Evolutionary conservation across 92 coral and sea anemone species (phyloP).

Genomic region (Pocillopora meandrina): DNA sequence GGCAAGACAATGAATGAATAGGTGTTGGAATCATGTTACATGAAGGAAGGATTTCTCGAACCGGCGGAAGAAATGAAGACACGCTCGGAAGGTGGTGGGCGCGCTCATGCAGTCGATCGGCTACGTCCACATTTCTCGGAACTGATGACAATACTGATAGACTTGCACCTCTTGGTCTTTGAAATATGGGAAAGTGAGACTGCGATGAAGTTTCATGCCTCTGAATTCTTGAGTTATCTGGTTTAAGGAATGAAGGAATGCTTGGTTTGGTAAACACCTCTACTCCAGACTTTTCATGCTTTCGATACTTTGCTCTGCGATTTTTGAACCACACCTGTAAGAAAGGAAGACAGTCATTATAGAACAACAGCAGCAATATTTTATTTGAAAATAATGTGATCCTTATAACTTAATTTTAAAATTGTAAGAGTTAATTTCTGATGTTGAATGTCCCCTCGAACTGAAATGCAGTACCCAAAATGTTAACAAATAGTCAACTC

Average conservation of each 20-base stretch:
- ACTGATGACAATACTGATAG: conserved; percentile 19
- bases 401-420: no score
- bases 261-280: conserved; percentile 14
- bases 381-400: no score
- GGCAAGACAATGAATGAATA: conserved; percentile 37
- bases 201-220: conserved; percentile 9
- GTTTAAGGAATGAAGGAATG: conserved; percentile 3
- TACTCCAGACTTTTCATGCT: conserved; percentile 61
- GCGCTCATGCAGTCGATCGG: conserved; percentile 10
- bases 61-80: conserved; percentile 40
- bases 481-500: no score
- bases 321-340: conserved; percentile 96
- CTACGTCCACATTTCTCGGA: conserved; percentile 16
- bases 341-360: not conserved
- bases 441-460: no score
- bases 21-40: conserved; percentile 29
- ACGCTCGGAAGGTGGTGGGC: conserved; percentile 27
- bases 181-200: conserved; percentile 12
- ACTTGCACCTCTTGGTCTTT: conserved; percentile 5
- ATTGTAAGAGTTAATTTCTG: no score
- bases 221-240: not conserved
- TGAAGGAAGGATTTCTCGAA: conserved; percentile 35
- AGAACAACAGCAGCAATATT: not conserved
- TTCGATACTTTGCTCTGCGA: conserved; percentile 91
- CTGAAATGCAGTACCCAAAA: no score